These are phyloP conservation scores for Turdus rufiventris DNA, from an alignment of 2,113 vertebrate genomes.

Conservation along the genomic window DNA sequence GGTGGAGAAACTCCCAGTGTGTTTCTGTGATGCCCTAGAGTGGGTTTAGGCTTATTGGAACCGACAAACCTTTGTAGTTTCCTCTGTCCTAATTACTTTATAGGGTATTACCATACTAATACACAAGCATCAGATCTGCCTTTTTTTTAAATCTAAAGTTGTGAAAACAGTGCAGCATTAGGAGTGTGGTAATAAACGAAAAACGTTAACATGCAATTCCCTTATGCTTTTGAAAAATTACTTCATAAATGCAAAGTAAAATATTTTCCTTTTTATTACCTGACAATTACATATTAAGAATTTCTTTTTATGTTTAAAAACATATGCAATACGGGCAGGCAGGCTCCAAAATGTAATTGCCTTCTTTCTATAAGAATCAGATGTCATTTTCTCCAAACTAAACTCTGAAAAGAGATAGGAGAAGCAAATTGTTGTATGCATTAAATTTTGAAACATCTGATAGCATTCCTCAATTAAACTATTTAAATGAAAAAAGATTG, in stretches of 20 bases:
- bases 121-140: slow-evolving; percentile 37
- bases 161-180: slow-evolving; percentile 76
- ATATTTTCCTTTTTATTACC: slow-evolving; percentile 85
- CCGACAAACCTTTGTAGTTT: neutral
- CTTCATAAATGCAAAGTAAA: slow-evolving; percentile 83
- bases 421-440: slow-evolving; percentile 85
- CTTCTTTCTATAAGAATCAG: slow-evolving; percentile 84
- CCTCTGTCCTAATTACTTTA: slow-evolving; percentile 63
- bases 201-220: slow-evolving; percentile 82
- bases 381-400: slow-evolving; percentile 83
- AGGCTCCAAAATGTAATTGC: slow-evolving; percentile 83
- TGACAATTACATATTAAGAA: slow-evolving; percentile 88
- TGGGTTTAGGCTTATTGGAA: neutral
- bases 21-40: neutral
- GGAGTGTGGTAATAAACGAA: slow-evolving; percentile 77
- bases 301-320: slow-evolving; percentile 87
- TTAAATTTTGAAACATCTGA: slow-evolving; percentile 93
- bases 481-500: slow-evolving; percentile 94
- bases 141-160: slow-evolving; percentile 66
- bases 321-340: slow-evolving; percentile 78
- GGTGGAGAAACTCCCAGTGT: neutral
- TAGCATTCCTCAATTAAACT: slow-evolving; percentile 97
- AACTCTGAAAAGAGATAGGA: slow-evolving; percentile 78
- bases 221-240: slow-evolving; percentile 85
- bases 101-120: slow-evolving; percentile 61